Evolutionary conservation across 2,888 invertebrate species (phyloP).

Genomic region (Pristionchus exspectatus): DNA sequence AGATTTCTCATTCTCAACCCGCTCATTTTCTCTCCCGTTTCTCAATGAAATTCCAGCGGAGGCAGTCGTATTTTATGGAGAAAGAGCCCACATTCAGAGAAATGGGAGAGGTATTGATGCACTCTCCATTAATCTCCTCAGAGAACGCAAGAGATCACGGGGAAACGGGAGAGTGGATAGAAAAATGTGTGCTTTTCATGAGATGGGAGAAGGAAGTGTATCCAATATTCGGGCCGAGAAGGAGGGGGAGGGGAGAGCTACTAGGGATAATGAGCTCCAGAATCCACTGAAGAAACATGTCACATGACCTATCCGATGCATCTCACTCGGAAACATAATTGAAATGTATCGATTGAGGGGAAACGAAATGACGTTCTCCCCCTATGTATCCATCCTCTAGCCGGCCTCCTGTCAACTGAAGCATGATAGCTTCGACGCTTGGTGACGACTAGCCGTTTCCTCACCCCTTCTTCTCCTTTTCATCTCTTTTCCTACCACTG

Average conservation of each 20-base stretch:
- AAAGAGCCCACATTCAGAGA: conserved; percentile 3
- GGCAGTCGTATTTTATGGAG: neutral
- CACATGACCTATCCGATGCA: neutral
- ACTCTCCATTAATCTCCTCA: neutral
- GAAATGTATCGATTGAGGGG: neutral
- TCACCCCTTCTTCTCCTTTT: too few species aligned
- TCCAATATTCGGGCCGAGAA: neutral
- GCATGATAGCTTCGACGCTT: neutral
- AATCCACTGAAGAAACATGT: neutral
- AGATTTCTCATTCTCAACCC: neutral
- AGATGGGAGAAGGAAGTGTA: conserved; percentile 8
- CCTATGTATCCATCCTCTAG: neutral
- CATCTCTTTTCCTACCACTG: neutral
- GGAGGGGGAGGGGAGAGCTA: neutral
- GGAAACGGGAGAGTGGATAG: neutral
- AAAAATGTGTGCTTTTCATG: neutral
- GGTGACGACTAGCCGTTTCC: too few species aligned
- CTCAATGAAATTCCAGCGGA: neutral
- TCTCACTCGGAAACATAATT: neutral
- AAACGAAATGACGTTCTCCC: neutral
- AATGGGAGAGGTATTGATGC: neutral
- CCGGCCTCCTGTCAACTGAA: neutral
- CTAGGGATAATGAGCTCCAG: conserved; percentile 16
- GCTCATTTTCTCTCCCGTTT: conserved; percentile 1
- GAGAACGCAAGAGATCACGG: neutral